These are phyloP conservation scores for Oreochromis grahami DNA, from an alignment of 2,797 vertebrate species.

Conservation along the genomic window DNA sequence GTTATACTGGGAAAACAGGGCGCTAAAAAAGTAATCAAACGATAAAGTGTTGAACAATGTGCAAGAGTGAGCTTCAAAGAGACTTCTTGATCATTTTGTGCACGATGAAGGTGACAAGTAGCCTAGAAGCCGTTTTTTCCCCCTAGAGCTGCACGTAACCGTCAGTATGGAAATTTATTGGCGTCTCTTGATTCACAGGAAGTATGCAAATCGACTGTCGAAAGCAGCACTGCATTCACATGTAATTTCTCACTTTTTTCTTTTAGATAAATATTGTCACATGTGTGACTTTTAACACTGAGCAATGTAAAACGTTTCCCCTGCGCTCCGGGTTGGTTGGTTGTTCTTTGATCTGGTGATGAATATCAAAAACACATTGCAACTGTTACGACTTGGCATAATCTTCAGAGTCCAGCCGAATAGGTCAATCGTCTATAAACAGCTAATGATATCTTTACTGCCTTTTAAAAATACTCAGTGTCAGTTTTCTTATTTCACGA, in stretches of 20 bases:
- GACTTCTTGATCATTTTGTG: neutral
- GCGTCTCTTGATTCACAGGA: neutral
- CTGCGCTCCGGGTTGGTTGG: neutral
- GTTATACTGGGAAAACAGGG: neutral
- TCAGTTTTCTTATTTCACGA: neutral
- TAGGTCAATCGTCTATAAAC: neutral
- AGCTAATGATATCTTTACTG: neutral
- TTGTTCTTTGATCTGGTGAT: neutral
- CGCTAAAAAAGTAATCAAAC: neutral
- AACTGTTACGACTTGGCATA: neutral
- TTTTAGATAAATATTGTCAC: neutral
- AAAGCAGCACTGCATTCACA: neutral
- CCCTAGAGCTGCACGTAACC: neutral
- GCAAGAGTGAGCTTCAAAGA: neutral
- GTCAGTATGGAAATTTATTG: slow-evolving; percentile 26
- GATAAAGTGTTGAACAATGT: neutral
- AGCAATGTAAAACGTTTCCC: neutral
- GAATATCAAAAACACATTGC: neutral
- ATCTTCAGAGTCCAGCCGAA: neutral
- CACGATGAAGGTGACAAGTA: neutral
- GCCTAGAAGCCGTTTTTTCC: neutral
- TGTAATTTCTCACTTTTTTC: neutral
- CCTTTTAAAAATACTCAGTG: neutral
- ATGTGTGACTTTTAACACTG: neutral
- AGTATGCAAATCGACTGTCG: slow-evolving; percentile 28